Base-by-base conservation (phyloP, 2,888 invertebrate genomes). In the Amblyjoppa fuscipennis region DNA sequence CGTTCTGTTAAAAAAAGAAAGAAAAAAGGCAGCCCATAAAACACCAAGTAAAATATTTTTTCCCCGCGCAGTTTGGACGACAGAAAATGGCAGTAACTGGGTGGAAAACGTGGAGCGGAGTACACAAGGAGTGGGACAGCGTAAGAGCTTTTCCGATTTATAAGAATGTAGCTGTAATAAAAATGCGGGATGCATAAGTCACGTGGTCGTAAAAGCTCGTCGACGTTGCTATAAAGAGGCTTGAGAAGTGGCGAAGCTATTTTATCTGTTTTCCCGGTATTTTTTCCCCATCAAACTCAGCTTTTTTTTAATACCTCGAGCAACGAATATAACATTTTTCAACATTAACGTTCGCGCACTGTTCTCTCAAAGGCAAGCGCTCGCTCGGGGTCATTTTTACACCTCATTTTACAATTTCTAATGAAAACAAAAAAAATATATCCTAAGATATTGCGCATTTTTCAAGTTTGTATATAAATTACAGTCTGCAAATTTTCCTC, bases 1-100 rank as follows among this genome's bases (percentile, higher is more conserved):
- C 92, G 87, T 93, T 94, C 95, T 95, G 94, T 80, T 94, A 95
- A 89, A 88, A 91, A 49, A 53, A 77, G 16, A 59, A 51, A 45
- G 53, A 69, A 25, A 7, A 34, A 78, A 69, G 66, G 56, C 16
- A 56, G 51, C 28, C 2, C 28, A 64, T 75, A 34, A 53, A 51
- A 28, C 41, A 49, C 16, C 11, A 28, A 53, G 7, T 38, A 41
- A 80, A 73, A 71, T 53, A 25, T 53, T 66, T 66, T 51, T 53
- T n/a, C 13, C 45, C 3, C 45, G 13, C 45, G 25, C 66, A 25
- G 9, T 68, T n/a, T 16, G 34, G 16, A 7, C 1, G 66, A 51
- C 34, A 25, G 34, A 51, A 38, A 66, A 66, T 38, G 9, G 53
- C 38, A 53, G 38, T 41, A 13, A 34, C 51, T 6, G 20, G 49